Evolutionary conservation across 2,113 vertebrate species (phyloP), one percentile per base, ranked within the genome.

Genomic region (Phalacrocorax aristotelis): DNA sequence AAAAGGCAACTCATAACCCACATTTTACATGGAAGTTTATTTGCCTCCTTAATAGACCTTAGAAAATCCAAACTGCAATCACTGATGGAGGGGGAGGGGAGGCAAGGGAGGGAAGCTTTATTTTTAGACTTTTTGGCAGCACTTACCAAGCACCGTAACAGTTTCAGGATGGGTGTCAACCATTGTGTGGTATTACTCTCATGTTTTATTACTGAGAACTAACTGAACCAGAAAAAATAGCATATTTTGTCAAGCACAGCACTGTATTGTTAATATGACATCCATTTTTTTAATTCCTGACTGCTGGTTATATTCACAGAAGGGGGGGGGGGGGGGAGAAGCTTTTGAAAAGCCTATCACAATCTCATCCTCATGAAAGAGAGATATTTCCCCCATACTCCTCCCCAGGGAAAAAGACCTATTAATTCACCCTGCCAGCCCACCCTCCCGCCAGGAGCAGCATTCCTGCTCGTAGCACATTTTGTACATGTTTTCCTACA

Each of bases 61-160:
- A 94, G 75, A 95, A 95, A 97, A 96, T 70, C 93, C 95, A 79
- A 97, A 91, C 82, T 75, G 72, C 79, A 94, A 30, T 76, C 68
- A 36, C 46, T 34, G 71, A 91, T 34, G 36, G 65, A 89, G 83
- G 68, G 83, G 83, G 95, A 93, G 32, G 95, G 88, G 68, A 95
- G 6, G 80, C 32, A 88, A 91, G 55, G 30, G 60, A 78, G 82
- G 21, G 19, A 89, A 91, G 19, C 34, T 80, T 82, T 89, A 95
- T 96, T 98, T 95, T 97, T 96, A 97, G 96, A 93, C 80, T 81
- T 93, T 88, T 80, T 95, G 89, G 91, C 97, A 96, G 96, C 82
- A 95, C 92, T 97, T 95, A 96, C 76, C 92, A 58, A 48, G 61
- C 40, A 94, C 85, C 89, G 83, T 88, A 91, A 96, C 93, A 90